Evolutionary conservation across 2,113 vertebrate genomes (phyloP).

Genomic region (Phylloscopus trochiloides): DNA sequence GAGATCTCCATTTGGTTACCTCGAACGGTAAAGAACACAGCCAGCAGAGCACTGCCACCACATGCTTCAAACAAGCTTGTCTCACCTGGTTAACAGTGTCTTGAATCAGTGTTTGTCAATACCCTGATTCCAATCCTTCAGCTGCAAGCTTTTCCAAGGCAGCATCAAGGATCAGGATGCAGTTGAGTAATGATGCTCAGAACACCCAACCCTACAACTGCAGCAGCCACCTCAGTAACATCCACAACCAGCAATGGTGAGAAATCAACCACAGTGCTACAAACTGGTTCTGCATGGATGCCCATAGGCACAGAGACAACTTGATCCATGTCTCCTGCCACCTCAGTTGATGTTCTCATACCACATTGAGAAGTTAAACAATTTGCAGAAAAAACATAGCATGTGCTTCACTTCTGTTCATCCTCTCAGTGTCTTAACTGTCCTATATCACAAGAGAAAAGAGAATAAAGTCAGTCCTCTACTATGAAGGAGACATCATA

Average conservation of each 20-base stretch:
- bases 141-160: not conserved
- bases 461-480: not conserved
- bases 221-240: not conserved
- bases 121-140: not conserved
- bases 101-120: not conserved
- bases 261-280: not conserved
- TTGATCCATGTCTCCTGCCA: not conserved
- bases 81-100: not conserved
- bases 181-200: fast-evolving
- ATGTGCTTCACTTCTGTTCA: not conserved
- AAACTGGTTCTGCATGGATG: not conserved
- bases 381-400: not conserved
- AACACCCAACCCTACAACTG: fast-evolving
- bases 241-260: fast-evolving
- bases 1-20: not conserved
- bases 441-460: not conserved
- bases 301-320: not conserved
- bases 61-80: not conserved
- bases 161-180: not conserved
- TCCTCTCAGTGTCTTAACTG: not conserved
- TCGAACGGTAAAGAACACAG: fast-evolving
- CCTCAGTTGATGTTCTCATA: not conserved
- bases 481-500: not conserved
- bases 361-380: not conserved
- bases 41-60: not conserved